Base-by-base conservation (phyloP, 2,888 invertebrate species). In the Diabrotica balteata region DNA sequence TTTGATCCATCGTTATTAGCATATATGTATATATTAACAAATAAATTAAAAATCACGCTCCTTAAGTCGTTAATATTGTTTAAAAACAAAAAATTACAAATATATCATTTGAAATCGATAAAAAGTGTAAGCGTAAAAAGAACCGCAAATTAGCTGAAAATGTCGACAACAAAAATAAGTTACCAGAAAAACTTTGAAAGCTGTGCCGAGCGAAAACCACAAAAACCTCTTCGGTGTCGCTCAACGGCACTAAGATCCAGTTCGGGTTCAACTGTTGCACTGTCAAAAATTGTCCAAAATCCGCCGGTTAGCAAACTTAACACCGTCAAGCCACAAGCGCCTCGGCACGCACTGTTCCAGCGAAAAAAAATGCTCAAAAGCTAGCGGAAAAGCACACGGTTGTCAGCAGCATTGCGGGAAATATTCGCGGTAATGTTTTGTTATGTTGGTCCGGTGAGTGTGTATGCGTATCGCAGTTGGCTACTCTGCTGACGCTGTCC, bases 401-500 rank as follows among this genome's bases (percentile, higher is more conserved):
- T 11, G n/a, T 47, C 8, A 62, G 62, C 63, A 42, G 58, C 63
- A 64, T 64, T 64, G 63, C 63, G 52, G 63, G 50, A 63, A 47
- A n/a, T 61, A 8, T 53, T 57, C 58, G 63, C 55, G 55, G 9
- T 32, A 42, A 32, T 59, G 42, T 17, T 60, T 49, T 49, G 51
- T 60, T 42, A 55, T 32, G 32, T 47, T 10, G 17, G 47, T 47
- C 10, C 47, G 47, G 10, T 8, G 9, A n/a, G 47, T 32, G 59
- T 49, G 32, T 46, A 47, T 46, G 60, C 60, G n/a, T 52, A 17
- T 53, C 53, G 66, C 51, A 64, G 60, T 55, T 66, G 53, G 59
- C 65, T 22, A 74, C 77, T 74, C 73, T 73, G 74, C 77, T 77
- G 75, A 73, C 77, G 79, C 79, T 76, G 72, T 80, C 80, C 81